Conservation (phyloP, 2,888 invertebrate genomes). For the Cryptus armator region DNA sequence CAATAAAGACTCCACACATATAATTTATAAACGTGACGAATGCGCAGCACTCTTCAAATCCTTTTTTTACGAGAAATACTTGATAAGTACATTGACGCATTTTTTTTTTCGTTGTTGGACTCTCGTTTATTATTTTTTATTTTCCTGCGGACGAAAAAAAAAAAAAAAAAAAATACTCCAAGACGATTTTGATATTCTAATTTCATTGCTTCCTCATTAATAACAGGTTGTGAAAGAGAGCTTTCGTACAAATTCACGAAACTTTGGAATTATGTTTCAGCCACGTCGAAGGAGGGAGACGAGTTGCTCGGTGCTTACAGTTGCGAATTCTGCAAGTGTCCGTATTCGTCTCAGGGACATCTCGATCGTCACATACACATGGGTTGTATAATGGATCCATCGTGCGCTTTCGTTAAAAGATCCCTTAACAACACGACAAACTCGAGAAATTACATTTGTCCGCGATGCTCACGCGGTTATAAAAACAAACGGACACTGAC, state of each 20-base stretch:
- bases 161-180: background rate
- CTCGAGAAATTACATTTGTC: slow-evolving; percentile 70
- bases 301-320: slow-evolving; percentile 57
- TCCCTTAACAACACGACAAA: slow-evolving; percentile 47
- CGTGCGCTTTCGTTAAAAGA: slow-evolving; percentile 64
- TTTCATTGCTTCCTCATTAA: background rate
- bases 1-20: slow-evolving; percentile 13
- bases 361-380: slow-evolving; percentile 72
- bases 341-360: slow-evolving; percentile 68
- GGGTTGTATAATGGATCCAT: slow-evolving; percentile 73
- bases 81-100: background rate
- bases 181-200: background rate
- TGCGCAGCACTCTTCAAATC: background rate
- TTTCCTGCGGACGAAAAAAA: background rate
- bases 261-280: slow-evolving; percentile 32
- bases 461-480: slow-evolving; percentile 73
- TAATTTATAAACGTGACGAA: background rate
- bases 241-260: slow-evolving; percentile 30
- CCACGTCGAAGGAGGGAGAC: background rate
- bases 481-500: slow-evolving; percentile 75
- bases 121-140: background rate
- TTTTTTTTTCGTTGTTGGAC: background rate
- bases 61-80: background rate
- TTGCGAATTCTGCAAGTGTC: slow-evolving; percentile 72
- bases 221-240: background rate